These are phyloP conservation scores for Battus philenor DNA, from an alignment of 1,140 invertebrate genomes.

Conservation along the genomic window DNA sequence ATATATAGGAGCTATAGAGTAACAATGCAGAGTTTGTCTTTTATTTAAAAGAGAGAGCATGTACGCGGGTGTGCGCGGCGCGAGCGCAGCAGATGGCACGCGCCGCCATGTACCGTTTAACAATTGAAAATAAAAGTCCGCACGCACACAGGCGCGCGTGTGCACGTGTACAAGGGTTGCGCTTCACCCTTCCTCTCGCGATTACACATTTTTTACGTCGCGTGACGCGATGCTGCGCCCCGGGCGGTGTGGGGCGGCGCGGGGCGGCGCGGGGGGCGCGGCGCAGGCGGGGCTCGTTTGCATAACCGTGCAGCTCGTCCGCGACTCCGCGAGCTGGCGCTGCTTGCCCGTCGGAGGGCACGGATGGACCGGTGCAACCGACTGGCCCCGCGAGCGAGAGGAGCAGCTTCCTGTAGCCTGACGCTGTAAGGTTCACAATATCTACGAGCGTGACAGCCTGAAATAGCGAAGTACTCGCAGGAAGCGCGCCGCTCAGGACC, in stretches of 20 bases:
- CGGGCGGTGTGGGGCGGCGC: slow-evolving; percentile 17
- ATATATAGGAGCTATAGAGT: too few species aligned
- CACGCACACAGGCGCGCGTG: neutral
- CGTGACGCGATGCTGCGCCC: slow-evolving; percentile 22
- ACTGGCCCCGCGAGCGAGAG: too few species aligned
- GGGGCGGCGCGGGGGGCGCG: slow-evolving; percentile 20
- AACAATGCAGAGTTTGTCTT: too few species aligned
- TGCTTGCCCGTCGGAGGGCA: too few species aligned
- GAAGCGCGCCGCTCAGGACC: too few species aligned
- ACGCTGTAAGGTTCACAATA: too few species aligned
- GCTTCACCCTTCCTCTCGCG: slow-evolving; percentile 20
- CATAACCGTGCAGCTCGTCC: slow-evolving; percentile 27
- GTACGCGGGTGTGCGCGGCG: slow-evolving; percentile 10
- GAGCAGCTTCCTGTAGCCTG: too few species aligned
- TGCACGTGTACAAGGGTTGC: slow-evolving; percentile 19
- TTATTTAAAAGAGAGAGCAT: too few species aligned
- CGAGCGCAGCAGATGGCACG: neutral
- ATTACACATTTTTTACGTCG: slow-evolving; percentile 24
- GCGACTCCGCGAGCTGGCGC: slow-evolving; percentile 23
- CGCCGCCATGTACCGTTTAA: neutral
- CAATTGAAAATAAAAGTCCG: slow-evolving; percentile 6
- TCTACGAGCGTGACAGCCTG: too few species aligned
- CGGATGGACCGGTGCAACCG: too few species aligned
- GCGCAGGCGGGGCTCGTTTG: slow-evolving; percentile 32
- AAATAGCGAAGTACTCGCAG: too few species aligned